Percentiles rank a stretch among this genome's conserved stretches.
Evolutionary conservation across 2,797 vertebrate species (phyloP).

Genomic region (Labeo calbasu): DNA sequence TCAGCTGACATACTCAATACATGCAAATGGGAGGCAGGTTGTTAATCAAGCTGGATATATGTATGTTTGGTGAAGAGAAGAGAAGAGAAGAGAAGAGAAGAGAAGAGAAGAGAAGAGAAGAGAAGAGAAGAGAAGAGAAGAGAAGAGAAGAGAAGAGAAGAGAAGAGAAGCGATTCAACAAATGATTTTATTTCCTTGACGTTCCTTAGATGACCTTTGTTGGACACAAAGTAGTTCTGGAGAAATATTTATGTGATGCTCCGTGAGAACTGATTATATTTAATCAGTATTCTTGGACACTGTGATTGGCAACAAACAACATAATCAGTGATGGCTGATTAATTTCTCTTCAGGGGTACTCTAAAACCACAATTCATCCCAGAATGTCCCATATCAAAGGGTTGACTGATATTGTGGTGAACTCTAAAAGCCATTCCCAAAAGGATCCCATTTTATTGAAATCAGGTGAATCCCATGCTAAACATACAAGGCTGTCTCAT

Average conservation of each 20-base stretch:
- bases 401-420: background rate
- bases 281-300: background rate
- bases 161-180: slow-evolving; percentile 26
- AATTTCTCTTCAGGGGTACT: slow-evolving; percentile 36
- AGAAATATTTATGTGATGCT: background rate
- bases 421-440: slow-evolving; percentile 11
- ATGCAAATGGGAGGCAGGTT: slow-evolving; percentile 71
- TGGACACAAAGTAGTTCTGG: background rate
- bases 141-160: no score
- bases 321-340: slow-evolving; percentile 22
- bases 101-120: no score
- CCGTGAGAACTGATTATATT: background rate
- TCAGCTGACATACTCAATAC: slow-evolving; percentile 74
- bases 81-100: no score
- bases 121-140: no score
- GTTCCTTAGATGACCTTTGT: background rate
- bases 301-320: slow-evolving; percentile 1
- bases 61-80: slow-evolving; percentile 55
- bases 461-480: slow-evolving; percentile 2
- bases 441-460: background rate
- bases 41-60: slow-evolving; percentile 76
- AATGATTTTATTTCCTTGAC: slow-evolving; percentile 30
- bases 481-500: slow-evolving; percentile 4
- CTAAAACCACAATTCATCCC: background rate
- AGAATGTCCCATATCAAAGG: slow-evolving; percentile 1